phyloP scores from a whole-genome alignment of 1,140 invertebrate genomes.

The Oedothorax gibbosus region DNA sequence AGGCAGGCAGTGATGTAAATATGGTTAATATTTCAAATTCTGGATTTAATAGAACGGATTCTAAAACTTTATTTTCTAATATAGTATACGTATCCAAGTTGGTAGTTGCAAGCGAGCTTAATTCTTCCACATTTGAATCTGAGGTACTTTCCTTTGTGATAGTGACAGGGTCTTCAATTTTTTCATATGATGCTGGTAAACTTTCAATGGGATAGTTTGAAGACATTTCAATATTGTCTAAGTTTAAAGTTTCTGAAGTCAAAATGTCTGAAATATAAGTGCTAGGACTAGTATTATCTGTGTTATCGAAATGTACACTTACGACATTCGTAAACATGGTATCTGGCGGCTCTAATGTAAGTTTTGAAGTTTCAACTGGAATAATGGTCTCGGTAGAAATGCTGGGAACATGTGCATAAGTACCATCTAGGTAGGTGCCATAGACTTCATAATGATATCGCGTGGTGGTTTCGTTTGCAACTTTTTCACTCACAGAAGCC shows the following conservation, averaged over 20 bases:
- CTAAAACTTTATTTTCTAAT: not conserved
- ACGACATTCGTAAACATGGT: slow-evolving; percentile 65
- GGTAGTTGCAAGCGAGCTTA: not conserved
- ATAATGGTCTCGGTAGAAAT: slow-evolving; percentile 46
- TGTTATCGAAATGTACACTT: slow-evolving; percentile 65
- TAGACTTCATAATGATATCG: slow-evolving; percentile 74
- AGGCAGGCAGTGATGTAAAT: not conserved
- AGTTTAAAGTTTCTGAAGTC: slow-evolving; percentile 8
- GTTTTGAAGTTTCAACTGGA: not conserved
- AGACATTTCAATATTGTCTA: slow-evolving; percentile 65
- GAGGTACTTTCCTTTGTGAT: slow-evolving; percentile 84
- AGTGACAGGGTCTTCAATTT: slow-evolving; percentile 83
- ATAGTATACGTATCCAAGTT: not conserved
- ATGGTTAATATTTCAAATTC: slow-evolving; percentile 45
- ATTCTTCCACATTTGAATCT: slow-evolving; percentile 69
- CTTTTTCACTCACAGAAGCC: slow-evolving; percentile 37
- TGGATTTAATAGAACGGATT: not conserved
- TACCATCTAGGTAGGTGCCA: slow-evolving; percentile 86
- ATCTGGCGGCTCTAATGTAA: slow-evolving; percentile 65
- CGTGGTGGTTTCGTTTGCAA: slow-evolving; percentile 31
- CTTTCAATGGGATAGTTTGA: slow-evolving; percentile 74
- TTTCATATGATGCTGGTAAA: slow-evolving; percentile 75
- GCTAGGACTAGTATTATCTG: slow-evolving; percentile 66
- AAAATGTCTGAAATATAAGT: slow-evolving; percentile 71
- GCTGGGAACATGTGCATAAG: slow-evolving; percentile 81